Percentiles rank a stretch among this genome's conserved stretches.
Conservation (phyloP, 2,113 vertebrate genomes). For the Glaucidium brasilianum region DNA sequence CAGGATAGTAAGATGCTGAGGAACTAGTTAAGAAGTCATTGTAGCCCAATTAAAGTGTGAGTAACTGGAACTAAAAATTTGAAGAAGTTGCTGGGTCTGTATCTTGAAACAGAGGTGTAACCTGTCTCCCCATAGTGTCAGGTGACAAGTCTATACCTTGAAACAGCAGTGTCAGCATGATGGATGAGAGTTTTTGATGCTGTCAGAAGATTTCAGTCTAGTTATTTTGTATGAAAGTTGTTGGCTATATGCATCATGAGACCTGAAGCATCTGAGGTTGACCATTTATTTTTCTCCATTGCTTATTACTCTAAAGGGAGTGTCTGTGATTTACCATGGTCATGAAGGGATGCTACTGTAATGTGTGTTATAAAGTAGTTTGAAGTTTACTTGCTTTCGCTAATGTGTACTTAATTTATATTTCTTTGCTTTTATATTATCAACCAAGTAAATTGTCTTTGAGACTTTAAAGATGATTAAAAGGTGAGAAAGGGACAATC, state of each 20-base stretch:
- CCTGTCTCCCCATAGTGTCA: background rate
- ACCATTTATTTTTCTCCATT: rapidly evolving
- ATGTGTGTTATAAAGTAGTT: background rate
- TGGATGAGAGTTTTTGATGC: background rate
- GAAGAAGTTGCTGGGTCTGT: background rate
- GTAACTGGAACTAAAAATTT: background rate
- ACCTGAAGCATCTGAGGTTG: background rate
- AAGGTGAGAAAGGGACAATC: slow-evolving; percentile 39
- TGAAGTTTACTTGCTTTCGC: background rate
- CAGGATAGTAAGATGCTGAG: background rate
- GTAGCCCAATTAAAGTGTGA: background rate
- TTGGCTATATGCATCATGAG: rapidly evolving
- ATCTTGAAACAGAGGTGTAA: background rate
- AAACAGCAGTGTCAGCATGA: background rate
- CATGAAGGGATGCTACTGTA: background rate
- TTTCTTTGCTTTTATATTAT: slow-evolving; percentile 10
- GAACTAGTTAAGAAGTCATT: background rate
- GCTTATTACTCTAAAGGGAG: background rate
- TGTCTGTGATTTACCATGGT: background rate
- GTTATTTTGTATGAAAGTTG: background rate
- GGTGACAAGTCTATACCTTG: background rate
- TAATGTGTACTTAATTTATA: background rate
- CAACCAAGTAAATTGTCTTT: slow-evolving; percentile 47
- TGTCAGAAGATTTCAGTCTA: background rate
- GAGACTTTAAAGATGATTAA: slow-evolving; percentile 25